Percentiles rank a stretch among this genome's conserved stretches.
Evolutionary conservation across 2,797 vertebrate species (phyloP).

Genomic region (Pseudochirops cupreus): DNA sequence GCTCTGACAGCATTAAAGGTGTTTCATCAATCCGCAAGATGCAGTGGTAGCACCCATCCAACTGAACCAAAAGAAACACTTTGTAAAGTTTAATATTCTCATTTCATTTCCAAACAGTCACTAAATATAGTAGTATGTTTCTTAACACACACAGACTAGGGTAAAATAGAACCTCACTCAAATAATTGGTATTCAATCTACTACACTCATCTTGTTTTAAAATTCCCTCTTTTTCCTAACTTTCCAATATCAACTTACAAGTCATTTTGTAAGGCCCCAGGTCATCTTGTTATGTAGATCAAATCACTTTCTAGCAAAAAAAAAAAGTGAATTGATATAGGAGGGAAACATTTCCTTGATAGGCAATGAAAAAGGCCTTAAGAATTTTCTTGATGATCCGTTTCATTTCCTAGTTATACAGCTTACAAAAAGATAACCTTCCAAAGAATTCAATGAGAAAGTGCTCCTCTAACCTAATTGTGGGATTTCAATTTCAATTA

Average conservation of each 20-base stretch:
- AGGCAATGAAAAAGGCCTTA: slow-evolving; percentile 30
- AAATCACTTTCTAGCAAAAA: slow-evolving; percentile 68
- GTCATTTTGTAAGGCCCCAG: slow-evolving; percentile 69
- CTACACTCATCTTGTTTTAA: slow-evolving; percentile 78
- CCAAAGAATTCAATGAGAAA: slow-evolving; percentile 70
- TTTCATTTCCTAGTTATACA: slow-evolving; percentile 78
- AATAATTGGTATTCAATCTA: slow-evolving; percentile 76
- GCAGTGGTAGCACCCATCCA: slow-evolving; percentile 57
- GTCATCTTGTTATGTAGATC: slow-evolving; percentile 72
- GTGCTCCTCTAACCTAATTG: slow-evolving; percentile 59
- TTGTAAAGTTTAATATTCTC: slow-evolving; percentile 75
- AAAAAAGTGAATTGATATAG: slow-evolving; percentile 70
- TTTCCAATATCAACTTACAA: slow-evolving; percentile 81
- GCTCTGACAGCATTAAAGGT: slow-evolving; percentile 75
- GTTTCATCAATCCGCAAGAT: slow-evolving; percentile 78
- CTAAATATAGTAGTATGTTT: slow-evolving; percentile 58
- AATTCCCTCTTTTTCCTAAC: slow-evolving; percentile 67
- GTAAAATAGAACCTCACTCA: slow-evolving; percentile 55
- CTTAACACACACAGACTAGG: not conserved
- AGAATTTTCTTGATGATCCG: slow-evolving; percentile 76
- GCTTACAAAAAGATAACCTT: slow-evolving; percentile 70
- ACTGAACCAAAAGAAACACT: slow-evolving; percentile 65
- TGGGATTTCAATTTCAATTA: slow-evolving; percentile 71
- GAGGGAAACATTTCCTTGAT: slow-evolving; percentile 74
- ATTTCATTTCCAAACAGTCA: slow-evolving; percentile 73